Base-by-base conservation (phyloP, 92 coral and sea anemone genomes). In the Umimayanthus kanabou region DNA sequence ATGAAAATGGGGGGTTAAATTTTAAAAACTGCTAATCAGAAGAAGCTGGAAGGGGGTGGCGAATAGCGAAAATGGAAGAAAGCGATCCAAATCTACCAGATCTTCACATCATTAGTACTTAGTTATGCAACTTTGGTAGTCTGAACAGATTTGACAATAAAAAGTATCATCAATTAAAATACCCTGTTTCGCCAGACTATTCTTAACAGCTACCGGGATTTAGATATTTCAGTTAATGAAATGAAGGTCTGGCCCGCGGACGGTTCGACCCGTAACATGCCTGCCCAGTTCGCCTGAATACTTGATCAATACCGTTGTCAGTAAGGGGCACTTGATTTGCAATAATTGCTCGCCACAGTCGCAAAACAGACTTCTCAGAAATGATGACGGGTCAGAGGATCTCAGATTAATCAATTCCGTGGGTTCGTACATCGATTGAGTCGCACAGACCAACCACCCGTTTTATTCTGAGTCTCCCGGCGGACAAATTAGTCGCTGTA, bases 401-500 rank as follows among this genome's bases (percentile, higher is more conserved):
- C 20, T 53, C 58, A 53, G 58, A 13, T 16, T 61, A 22, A 61
- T 61, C 69, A 61, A 5, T 20, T 61, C 69, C 25, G 26, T 20
- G 66, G 26, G n/a, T 20, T 61, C 15, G 25, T 5, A 33, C 37
- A 61, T 61, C 69, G 26, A 61, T 61, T 61, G 69, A 16, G 26
- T 61, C 69, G 8, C 22, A 22, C 9, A 23, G 69, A 61, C 69
- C 26, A 61, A 61, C 22, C 69, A 61, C 22, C 69, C n/a, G 69
- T 61, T 61, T 25, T 4, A 61, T 5, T 61, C 69, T 2, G 57
- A 53, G 58, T 53, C 58, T 11, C 18, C 20, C 58, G 4, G 20
- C 2, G 69, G 69, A 18, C 69, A 61, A 7, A 20, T 61, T 26
- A 95, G 92, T 95, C 98, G 43, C 96, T 94, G 80, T 95, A 92